Percentiles rank a stretch among this genome's conserved stretches.
Evolutionary conservation across 92 coral and sea anemone species (phyloP).

Genomic region (Scolanthus callimorphus): DNA sequence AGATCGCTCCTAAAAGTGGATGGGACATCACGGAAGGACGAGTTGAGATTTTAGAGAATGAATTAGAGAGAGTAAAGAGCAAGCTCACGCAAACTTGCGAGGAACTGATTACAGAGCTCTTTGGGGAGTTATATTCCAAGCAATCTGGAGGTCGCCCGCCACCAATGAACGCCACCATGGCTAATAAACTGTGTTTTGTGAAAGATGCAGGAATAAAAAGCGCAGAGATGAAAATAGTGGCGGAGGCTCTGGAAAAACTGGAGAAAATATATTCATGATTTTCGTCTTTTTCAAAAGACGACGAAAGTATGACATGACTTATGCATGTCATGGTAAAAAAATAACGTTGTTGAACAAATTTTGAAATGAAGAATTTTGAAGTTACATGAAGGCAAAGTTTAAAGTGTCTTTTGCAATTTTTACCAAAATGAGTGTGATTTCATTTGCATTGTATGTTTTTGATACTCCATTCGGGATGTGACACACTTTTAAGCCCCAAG

Average conservation of each 20-base stretch:
- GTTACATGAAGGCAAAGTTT: too few species aligned
- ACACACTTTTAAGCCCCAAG: too few species aligned
- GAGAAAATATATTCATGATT: slow-evolving; percentile 35
- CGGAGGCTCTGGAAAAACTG: slow-evolving; percentile 32
- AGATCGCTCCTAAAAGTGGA: slow-evolving; percentile 29
- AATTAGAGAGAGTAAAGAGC: slow-evolving; percentile 11
- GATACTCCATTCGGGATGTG: too few species aligned
- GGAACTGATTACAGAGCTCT: slow-evolving; percentile 21
- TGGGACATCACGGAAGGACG: slow-evolving; percentile 31
- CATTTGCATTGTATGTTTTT: too few species aligned
- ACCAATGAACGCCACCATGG: slow-evolving; percentile 37
- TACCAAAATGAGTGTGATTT: too few species aligned
- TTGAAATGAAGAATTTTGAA: too few species aligned
- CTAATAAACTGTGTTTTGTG: slow-evolving; percentile 30
- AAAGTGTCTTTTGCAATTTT: too few species aligned
- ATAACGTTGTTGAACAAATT: too few species aligned
- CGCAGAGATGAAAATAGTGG: slow-evolving; percentile 21
- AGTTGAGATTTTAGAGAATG: slow-evolving; percentile 23
- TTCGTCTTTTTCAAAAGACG: neutral
- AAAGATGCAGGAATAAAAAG: slow-evolving; percentile 31
- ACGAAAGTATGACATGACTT: neutral
- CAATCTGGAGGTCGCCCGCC: slow-evolving; percentile 34
- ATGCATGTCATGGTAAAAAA: too few species aligned
- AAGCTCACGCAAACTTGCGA: slow-evolving; percentile 24
- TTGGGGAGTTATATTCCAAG: slow-evolving; percentile 35